A percentile compares a stretch with the other conserved stretches of the same genome.
phyloP scores from a whole-genome alignment of 2,113 vertebrate species.

The Nansenia antarctica region DNA sequence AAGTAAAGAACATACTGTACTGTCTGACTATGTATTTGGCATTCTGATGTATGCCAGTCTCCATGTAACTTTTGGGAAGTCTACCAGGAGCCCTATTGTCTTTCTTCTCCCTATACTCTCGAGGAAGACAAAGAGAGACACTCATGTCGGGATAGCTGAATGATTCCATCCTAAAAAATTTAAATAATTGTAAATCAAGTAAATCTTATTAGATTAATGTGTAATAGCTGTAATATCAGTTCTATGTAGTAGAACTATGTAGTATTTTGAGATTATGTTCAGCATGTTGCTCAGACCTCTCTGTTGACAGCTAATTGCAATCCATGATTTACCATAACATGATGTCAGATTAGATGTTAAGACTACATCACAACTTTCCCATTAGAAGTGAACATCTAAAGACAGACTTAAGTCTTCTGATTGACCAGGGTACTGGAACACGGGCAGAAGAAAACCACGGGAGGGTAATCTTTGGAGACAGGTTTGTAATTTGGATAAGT shows the following conservation, averaged over 20 bases:
- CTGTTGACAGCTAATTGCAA: not conserved
- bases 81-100: constrained; percentile 22
- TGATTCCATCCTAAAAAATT: constrained; percentile 3
- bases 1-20: too few relatives aligned
- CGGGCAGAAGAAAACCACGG: too few relatives aligned
- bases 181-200: not conserved
- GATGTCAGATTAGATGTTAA: not conserved
- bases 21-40: constrained; percentile 47
- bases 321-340: not conserved
- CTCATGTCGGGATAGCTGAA: constrained; percentile 18
- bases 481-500: constrained; percentile 73
- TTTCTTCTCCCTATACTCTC: constrained; percentile 13
- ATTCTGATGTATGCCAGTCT: too few relatives aligned
- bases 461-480: constrained; percentile 55
- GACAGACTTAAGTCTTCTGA: constrained; percentile 21
- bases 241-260: too few relatives aligned
- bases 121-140: constrained; percentile 12
- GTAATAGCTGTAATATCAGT: too few relatives aligned
- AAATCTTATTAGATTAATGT: not conserved
- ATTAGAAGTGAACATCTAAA: not conserved
- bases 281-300: too few relatives aligned
- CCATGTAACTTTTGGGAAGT: constrained; percentile 26
- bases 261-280: too few relatives aligned
- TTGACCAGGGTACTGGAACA: constrained; percentile 14
- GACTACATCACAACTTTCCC: not conserved